Conservation (phyloP, 2,797 vertebrate genomes). For the Channa striata region DNA sequence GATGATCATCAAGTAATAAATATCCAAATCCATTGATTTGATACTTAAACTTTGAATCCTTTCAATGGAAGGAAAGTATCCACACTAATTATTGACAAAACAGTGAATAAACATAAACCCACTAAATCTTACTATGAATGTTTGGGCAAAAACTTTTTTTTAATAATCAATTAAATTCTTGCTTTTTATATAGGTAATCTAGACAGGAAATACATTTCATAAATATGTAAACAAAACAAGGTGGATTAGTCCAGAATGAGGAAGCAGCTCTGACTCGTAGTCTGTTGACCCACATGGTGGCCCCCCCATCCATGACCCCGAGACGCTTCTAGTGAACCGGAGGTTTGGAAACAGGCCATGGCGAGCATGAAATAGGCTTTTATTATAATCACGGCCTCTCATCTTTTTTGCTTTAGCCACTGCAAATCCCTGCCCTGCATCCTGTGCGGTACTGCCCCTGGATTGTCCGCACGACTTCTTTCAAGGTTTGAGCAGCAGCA, state of each 20-base stretch:
- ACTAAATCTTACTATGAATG: no score
- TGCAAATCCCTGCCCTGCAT: conserved; percentile 60
- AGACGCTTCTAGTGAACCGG: conserved; percentile 53
- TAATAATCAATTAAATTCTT: conserved; percentile 1
- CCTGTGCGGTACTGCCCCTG: conserved; percentile 51
- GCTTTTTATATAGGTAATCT: neutral
- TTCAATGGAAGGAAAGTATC: neutral
- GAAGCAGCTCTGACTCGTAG: conserved; percentile 12
- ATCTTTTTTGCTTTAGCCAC: conserved; percentile 59
- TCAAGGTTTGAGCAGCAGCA: conserved; percentile 47
- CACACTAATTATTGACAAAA: no score
- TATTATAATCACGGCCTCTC: conserved; percentile 57
- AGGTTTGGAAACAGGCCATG: conserved; percentile 47
- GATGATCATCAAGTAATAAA: neutral
- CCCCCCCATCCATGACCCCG: conserved; percentile 38
- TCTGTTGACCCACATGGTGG: conserved; percentile 40
- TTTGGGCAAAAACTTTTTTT: neutral
- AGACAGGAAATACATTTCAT: neutral
- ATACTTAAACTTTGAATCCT: conserved; percentile 16
- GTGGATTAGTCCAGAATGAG: neutral
- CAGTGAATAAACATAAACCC: no score
- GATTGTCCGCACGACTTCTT: conserved; percentile 50
- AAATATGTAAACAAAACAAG: neutral
- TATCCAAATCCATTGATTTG: neutral
- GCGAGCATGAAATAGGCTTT: conserved; percentile 68